Evolutionary conservation across 2,888 invertebrate species (phyloP), one percentile per base, ranked within the genome.

Genomic region (Stenodema calcarata): DNA sequence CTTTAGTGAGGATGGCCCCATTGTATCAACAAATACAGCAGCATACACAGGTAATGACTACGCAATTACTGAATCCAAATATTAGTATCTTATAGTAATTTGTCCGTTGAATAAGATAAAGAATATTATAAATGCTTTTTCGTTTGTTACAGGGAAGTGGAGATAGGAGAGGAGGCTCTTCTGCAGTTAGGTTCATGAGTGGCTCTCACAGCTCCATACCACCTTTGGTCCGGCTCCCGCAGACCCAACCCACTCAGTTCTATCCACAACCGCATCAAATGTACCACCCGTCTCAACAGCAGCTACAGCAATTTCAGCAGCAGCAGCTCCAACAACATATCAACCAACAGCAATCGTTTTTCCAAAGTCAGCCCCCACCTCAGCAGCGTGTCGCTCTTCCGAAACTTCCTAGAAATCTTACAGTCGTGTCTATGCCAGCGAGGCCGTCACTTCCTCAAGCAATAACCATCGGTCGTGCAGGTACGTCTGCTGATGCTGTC

Each of bases 381-480:
- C 30, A 78, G 16, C 87, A 76, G 30, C 62, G 80, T 30, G 62
- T 78, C n/a, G 87, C 89, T 28, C 83, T 88, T 73, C 89, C 89
- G 90, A 91, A 89, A 91, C 91, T 89, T 87, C 96, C 96, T 41
- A 95, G 95, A 91, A 95, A 95, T 0, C 91, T 96, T 89, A 96
- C 96, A 0, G 95, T 96, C 23, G 88, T 89, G 6, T 88, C 88
- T 84, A 96, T 96, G 90, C 95, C 95, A 14, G 95, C 96, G 89
- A 70, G 87, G 14, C 70, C 81, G 41, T 82, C 88, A 14, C 27
- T 23, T 14, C 78, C 70, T 81, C 80, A 85, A 41, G 85, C 76
- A 44, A 80, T 87, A 79, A 79, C 75, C 41, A 62, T 83, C 30
- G 62, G 73, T 73, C 81, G 80, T 42, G 69, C 88, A 42, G 82